Percentiles rank a stretch among this genome's conserved stretches.
phyloP scores from a whole-genome alignment of 2,113 vertebrate species.

The human region DNA sequence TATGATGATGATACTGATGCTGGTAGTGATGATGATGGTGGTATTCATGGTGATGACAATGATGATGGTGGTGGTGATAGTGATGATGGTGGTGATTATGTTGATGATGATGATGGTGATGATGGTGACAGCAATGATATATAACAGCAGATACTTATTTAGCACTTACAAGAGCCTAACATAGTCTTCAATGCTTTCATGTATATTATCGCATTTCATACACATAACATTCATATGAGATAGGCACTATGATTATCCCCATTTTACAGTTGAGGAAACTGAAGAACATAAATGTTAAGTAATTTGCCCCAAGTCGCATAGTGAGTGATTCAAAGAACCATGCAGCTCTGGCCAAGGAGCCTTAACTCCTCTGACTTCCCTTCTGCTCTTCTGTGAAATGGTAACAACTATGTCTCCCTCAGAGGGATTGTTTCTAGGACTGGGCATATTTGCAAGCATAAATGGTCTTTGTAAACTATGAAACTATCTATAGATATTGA shows the following conservation, averaged over 20 bases:
- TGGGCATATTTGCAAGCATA: background rate
- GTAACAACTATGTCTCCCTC: background rate
- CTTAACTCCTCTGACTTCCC: background rate
- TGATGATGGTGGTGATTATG: no score
- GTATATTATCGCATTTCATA: background rate
- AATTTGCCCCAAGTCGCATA: background rate
- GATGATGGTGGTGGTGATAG: no score
- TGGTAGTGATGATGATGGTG: fast-evolving
- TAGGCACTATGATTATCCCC: background rate
- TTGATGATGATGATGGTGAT: fast-evolving
- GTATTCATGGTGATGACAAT: background rate
- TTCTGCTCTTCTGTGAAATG: background rate
- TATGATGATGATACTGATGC: background rate
- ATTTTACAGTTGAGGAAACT: background rate
- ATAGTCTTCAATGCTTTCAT: background rate
- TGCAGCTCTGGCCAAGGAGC: background rate
- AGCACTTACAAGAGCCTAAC: background rate
- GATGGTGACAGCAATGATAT: no score
- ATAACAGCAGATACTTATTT: background rate
- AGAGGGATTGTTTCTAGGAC: background rate
- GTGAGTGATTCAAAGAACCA: background rate
- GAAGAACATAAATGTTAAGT: background rate
- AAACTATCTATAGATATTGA: background rate
- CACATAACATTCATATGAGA: background rate
- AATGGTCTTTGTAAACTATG: background rate